Evolutionary conservation across 2,113 vertebrate species (phyloP), one percentile per base, ranked within the genome.

Genomic region (Bos taurus): DNA sequence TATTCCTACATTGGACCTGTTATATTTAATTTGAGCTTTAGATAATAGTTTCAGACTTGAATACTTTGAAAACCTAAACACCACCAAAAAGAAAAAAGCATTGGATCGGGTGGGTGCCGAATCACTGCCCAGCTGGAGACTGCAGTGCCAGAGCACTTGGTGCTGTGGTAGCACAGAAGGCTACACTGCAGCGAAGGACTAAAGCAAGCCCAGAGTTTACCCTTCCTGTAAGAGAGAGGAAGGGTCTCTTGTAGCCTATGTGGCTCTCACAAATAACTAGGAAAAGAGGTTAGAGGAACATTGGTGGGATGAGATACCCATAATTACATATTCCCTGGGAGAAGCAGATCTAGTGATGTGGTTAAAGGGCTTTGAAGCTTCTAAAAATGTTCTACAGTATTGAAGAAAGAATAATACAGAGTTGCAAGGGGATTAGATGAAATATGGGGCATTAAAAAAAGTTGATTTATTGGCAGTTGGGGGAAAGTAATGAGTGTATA

Each of bases 331-430:
- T 88, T 56, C 28, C 81, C 30, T n/a, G 11, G 36, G 78, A 83
- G 62, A 96, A 83, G 52, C 21, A 21, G 25, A 62, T 86, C 96
- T 87, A 86, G 14, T 94, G 16, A 19, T 59, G 33, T 40, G 26
- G 67, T 95, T 43, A 67, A 88, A 86, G 59, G 19, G 16, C 88
- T 97, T 97, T 95, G 74, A 95, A 84, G 52, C 30, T 71, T 88
- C 86, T 85, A 81, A 77, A 71, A 93, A 54, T 60, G 19, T 82
- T 90, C 43, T 67, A 43, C 13, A 59, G 14, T 82, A 21, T 90
- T 88, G 33, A 74, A 62, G 40, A 93, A 88, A 19, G 19, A 92
- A 62, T 91, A 36, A 80, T 54, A 62, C 50, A 81, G 86, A 97
- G 40, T 88, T 94, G 26, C 21, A 85, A 95, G 30, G 6, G 16